Base-by-base conservation (phyloP, 2,113 vertebrate species). In the Alosa alosa region DNA sequence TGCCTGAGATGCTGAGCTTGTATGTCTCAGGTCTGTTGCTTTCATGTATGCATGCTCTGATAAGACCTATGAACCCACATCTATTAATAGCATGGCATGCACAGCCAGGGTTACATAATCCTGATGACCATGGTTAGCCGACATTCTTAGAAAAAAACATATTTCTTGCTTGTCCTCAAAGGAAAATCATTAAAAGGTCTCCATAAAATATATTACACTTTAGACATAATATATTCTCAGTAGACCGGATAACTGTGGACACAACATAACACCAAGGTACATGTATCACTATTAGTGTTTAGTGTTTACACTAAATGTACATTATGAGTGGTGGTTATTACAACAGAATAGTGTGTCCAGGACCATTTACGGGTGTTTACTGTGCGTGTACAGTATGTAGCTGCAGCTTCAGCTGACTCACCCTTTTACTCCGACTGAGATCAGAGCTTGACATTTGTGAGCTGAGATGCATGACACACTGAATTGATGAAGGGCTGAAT, bases 51-150 rank as follows among this genome's bases (percentile, higher is more conserved):
- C 60, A 68, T n/a, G 60, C 7, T 68, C 60, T 25, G n/a, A 68
- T 68, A 68, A 68, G 60, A 68, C 22, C 60, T 8, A 6, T 68
- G 60, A 9, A 68, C n/a, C 60, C 60, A n/a, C n/a, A 68, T 6
- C 60, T 68, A 68, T 68, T 68, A 68, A 68, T 68, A 68, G 60
- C 60, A 68, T 11, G 25, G n/a, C 60, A 68, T 68, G 10, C 60
- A 55, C 52, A 18, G 31, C 31, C 31, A 31, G 60, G 25, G 22
- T 68, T 68, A 68, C 25, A 68, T 68, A 68, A 68, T 68, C 22
- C 60, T 68, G 22, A 68, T 1, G 7, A 25, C 60, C n/a, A 10
- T 2, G 60, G 60, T 25, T 68, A 68, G 60, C n/a, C 6, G 1
- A 25, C 22, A 25, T 7, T 64, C n/a, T n/a, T 8, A 64, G n/a